phyloP scores from a whole-genome alignment of 2,113 vertebrate species.

The Amazona guildingii region DNA sequence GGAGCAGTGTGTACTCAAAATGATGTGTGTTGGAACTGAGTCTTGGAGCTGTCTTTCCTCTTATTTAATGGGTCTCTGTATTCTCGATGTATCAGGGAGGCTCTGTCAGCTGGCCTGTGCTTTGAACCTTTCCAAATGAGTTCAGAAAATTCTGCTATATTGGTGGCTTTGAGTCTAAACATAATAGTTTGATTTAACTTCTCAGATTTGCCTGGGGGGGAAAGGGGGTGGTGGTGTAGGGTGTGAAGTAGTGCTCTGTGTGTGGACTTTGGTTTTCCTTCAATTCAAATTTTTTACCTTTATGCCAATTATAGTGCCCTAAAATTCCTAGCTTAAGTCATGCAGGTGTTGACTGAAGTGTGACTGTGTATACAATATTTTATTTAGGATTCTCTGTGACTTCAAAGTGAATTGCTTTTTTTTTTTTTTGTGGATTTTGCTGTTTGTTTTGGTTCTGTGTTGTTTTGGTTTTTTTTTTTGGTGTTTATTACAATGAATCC shows the following conservation, averaged over 20 bases:
- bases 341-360: neutral
- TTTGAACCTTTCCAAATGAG: slow-evolving; percentile 38
- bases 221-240: too few species aligned
- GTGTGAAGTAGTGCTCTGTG: neutral
- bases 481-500: neutral
- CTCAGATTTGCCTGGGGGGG: neutral
- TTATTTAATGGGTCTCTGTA: slow-evolving; percentile 43
- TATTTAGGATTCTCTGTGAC: neutral
- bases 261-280: neutral
- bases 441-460: too few species aligned
- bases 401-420: neutral
- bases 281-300: neutral
- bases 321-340: neutral
- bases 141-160: slow-evolving; percentile 11
- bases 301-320: neutral
- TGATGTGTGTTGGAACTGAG: slow-evolving; percentile 19
- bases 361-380: neutral
- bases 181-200: neutral
- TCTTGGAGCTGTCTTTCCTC: slow-evolving; percentile 6
- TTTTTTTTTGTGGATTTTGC: neutral
- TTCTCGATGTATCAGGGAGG: slow-evolving; percentile 8
- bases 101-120: slow-evolving; percentile 40
- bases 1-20: slow-evolving; percentile 43
- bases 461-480: neutral
- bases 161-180: slow-evolving; percentile 5